phyloP scores from a whole-genome alignment of 2,113 vertebrate species.

The Daubentonia madagascariensis region DNA sequence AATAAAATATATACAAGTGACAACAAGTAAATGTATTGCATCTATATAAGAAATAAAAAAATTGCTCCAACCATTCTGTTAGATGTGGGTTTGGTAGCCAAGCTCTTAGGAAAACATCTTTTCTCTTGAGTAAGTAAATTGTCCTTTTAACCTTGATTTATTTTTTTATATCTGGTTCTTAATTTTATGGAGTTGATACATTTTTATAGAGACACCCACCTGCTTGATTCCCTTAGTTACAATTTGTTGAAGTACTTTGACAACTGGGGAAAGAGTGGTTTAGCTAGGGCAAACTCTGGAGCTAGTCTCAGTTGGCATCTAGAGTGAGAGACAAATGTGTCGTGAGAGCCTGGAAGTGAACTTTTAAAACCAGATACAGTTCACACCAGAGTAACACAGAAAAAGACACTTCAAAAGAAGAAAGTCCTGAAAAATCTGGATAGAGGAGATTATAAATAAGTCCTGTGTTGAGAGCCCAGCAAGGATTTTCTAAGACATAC shows the following conservation, averaged over 20 bases:
- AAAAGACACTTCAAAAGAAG: not conserved
- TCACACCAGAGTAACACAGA: not conserved
- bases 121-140: not conserved
- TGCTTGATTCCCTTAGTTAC: not conserved
- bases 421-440: not conserved
- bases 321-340: not conserved
- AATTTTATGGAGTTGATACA: not conserved
- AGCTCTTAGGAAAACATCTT: not conserved
- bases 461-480: not conserved
- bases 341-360: not conserved
- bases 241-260: not conserved
- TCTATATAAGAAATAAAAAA: not conserved
- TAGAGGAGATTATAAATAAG: not conserved
- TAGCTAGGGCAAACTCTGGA: not conserved
- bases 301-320: not conserved
- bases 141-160: not conserved
- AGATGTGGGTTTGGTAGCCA: not conserved
- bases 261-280: not conserved
- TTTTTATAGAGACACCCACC: not conserved
- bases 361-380: not conserved
- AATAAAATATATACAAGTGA: not conserved
- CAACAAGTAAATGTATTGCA: not conserved
- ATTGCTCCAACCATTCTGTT: not conserved
- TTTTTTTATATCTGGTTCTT: not conserved
- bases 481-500: not conserved